Base-by-base conservation (phyloP, 2,888 invertebrate genomes). In the Trichopria drosophilae region DNA sequence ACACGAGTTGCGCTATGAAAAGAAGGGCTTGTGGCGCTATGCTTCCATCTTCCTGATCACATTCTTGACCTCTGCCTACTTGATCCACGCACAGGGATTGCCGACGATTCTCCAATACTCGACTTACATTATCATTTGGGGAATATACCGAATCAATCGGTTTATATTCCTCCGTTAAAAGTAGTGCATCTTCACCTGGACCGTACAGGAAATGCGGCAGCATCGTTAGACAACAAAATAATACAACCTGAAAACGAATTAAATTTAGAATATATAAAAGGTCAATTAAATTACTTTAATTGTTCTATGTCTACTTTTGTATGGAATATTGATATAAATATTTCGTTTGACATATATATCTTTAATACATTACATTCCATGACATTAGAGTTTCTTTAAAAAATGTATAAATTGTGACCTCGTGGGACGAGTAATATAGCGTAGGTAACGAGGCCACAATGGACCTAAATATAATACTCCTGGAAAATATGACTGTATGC, bases 191-290 rank as follows among this genome's bases (percentile, higher is more conserved):
- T 31, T 82, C 80, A 4, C 86, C 86, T 2, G 85, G 82, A 0
- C 86, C 86, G 63, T 85, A 86, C 1, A 87, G 72, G 57, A 85
- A 81, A 65, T 87, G 86, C 1, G 86, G 86, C 10, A 85, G 71
- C 41, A 84, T 84, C 41, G 84, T 84, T 64, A 87, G 67, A 47
- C 85, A 74, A 65, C 86, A 86, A 68, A 84, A 86, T 3, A 82
- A 65, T 1, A 85, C 84, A 6, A 75, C 75, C 75, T 75, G 53
- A n/a, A 18, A 47, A 50, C 12, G 12, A 26, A 19, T 6, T 24
- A 26, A n/a, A n/a, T n/a, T n/a, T n/a, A n/a, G n/a, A n/a, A n/a
- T n/a, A n/a, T n/a, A n/a, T n/a, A n/a, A n/a, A n/a, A n/a, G n/a
- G n/a, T n/a, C n/a, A n/a, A n/a, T n/a, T n/a, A n/a, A n/a, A n/a